phyloP scores from a whole-genome alignment of 1,140 invertebrate genomes.

The Drosophila willistoni region DNA sequence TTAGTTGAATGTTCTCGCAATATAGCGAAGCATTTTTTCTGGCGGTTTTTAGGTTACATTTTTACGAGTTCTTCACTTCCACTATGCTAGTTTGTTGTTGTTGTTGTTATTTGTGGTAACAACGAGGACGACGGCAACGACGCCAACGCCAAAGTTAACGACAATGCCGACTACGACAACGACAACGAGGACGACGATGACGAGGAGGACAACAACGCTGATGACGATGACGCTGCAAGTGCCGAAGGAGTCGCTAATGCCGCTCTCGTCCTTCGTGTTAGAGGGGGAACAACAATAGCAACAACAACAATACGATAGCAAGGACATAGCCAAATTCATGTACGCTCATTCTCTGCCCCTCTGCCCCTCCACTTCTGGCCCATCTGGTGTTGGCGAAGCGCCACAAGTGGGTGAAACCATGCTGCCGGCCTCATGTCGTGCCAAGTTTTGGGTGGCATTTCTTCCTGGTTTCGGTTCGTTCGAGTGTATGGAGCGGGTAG shows the following conservation, averaged over 20 bases:
- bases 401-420: conserved; percentile 70
- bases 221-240: conserved; percentile 47
- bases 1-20: conserved; percentile 43
- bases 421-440: conserved; percentile 48
- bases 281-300: conserved; percentile 11
- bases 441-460: conserved; percentile 13
- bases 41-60: conserved; percentile 83
- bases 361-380: neutral
- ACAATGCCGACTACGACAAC: conserved; percentile 5
- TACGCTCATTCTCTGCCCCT: neutral
- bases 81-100: conserved; percentile 40
- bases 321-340: conserved; percentile 69
- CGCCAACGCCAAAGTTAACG: conserved; percentile 28
- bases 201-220: neutral
- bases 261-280: conserved; percentile 62
- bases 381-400: conserved; percentile 55
- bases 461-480: conserved; percentile 25
- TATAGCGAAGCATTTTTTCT: conserved; percentile 72
- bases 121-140: conserved; percentile 26
- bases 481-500: conserved; percentile 26
- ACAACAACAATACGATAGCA: conserved; percentile 24
- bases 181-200: neutral
- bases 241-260: conserved; percentile 51
- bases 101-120: conserved; percentile 35
- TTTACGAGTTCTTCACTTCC: conserved; percentile 76